phyloP scores from a whole-genome alignment of 1,140 invertebrate genomes.

The Sinonovacula constricta region DNA sequence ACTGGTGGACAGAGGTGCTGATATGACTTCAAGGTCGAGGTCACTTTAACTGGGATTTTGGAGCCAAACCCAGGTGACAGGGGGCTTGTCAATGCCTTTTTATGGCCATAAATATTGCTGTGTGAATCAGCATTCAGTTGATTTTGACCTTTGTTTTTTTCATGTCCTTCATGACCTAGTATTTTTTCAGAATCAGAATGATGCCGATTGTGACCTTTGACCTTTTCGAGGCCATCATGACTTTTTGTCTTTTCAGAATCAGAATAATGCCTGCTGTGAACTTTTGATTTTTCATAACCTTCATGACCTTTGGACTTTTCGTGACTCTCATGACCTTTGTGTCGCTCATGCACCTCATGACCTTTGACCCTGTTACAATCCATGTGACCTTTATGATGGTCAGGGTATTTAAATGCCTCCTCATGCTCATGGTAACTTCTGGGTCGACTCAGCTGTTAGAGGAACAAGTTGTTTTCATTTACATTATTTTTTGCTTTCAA shows the following conservation, averaged over 20 bases:
- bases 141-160: background rate
- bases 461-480: too few species aligned
- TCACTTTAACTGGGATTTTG: constrained; percentile 51
- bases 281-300: background rate
- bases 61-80: constrained; percentile 5
- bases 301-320: constrained; percentile 33
- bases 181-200: too few species aligned
- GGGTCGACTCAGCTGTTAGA: too few species aligned
- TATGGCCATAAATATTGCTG: background rate
- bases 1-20: constrained; percentile 33
- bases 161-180: constrained; percentile 6
- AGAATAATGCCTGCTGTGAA: too few species aligned
- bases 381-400: background rate
- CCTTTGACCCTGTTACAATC: background rate
- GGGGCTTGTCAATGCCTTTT: constrained; percentile 2
- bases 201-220: too few species aligned
- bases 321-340: constrained; percentile 4
- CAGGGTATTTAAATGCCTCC: background rate
- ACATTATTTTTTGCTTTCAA: too few species aligned
- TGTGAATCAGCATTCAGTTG: too few species aligned
- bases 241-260: too few species aligned
- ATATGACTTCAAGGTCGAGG: constrained; percentile 44
- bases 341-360: constrained; percentile 17
- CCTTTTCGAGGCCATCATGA: too few species aligned
- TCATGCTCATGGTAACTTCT: too few species aligned